phyloP scores from a whole-genome alignment of 1,140 invertebrate species.

The Cotesia chilonis region DNA sequence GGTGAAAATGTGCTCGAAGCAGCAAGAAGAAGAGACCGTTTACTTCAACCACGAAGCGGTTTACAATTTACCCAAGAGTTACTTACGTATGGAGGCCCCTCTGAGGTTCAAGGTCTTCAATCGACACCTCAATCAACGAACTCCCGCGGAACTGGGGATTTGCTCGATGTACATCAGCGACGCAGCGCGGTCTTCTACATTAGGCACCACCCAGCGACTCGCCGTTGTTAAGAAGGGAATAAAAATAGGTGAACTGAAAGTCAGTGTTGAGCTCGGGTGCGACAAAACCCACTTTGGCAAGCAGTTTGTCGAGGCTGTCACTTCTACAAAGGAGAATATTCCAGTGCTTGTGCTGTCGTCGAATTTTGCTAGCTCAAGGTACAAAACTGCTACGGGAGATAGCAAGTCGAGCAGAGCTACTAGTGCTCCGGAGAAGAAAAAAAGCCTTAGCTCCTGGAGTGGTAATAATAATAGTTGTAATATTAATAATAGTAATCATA shows the following conservation, averaged over 20 bases:
- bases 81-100: constrained; percentile 38
- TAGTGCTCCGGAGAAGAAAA: constrained; percentile 38
- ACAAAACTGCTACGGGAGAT: constrained; percentile 48
- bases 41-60: constrained; percentile 54
- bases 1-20: constrained; percentile 52
- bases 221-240: constrained; percentile 56
- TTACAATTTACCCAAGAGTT: constrained; percentile 50
- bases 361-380: constrained; percentile 37
- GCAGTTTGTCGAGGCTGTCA: constrained; percentile 60
- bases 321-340: constrained; percentile 57
- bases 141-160: constrained; percentile 54
- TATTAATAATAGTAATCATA: constrained; percentile 38
- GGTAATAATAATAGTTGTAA: constrained; percentile 1
- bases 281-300: constrained; percentile 64
- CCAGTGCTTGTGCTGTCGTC: constrained; percentile 45
- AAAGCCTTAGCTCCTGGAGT: constrained; percentile 18
- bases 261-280: constrained; percentile 63
- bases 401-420: constrained; percentile 42
- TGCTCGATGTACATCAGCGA: constrained; percentile 50
- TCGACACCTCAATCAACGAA: constrained; percentile 54
- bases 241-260: constrained; percentile 60
- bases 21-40: constrained; percentile 51
- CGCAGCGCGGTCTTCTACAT: constrained; percentile 42
- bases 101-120: constrained; percentile 56
- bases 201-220: constrained; percentile 50